phyloP scores from a whole-genome alignment of 23 tunicate genomes.

The Trididemnum miniatum region DNA sequence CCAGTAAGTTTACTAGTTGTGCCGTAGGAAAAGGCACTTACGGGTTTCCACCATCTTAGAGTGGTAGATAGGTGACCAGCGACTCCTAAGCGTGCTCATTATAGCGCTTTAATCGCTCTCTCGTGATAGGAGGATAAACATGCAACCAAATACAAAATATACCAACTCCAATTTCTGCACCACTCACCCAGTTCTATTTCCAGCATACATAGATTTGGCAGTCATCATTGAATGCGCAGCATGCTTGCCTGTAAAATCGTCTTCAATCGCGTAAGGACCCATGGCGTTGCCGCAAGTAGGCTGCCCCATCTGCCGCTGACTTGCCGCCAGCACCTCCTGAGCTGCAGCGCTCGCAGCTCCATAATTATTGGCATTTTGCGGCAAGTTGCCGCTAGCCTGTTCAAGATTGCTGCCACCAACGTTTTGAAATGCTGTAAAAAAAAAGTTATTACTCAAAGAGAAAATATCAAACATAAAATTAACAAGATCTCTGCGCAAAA shows the following conservation, averaged over 20 bases:
- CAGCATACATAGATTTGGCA: conserved; percentile 40
- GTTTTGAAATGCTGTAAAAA: conserved; percentile 14
- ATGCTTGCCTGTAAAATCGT: conserved; percentile 14
- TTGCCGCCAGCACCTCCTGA: conserved; percentile 38
- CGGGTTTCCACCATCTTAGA: too few species aligned
- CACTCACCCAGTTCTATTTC: neutral
- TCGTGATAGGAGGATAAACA: too few species aligned
- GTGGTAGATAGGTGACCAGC: too few species aligned
- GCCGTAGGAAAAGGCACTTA: too few species aligned
- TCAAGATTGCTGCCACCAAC: neutral
- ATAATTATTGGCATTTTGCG: conserved; percentile 15
- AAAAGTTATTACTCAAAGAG: too few species aligned
- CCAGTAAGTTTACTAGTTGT: too few species aligned
- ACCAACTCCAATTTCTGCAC: too few species aligned
- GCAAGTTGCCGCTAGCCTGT: neutral
- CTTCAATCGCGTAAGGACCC: neutral
- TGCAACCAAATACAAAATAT: too few species aligned
- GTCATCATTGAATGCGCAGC: conserved; percentile 21
- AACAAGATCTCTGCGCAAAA: too few species aligned
- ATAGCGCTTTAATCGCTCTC: too few species aligned
- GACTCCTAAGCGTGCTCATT: too few species aligned
- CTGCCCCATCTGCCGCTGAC: conserved; percentile 33
- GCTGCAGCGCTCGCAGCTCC: conserved; percentile 49
- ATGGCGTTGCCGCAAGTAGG: conserved; percentile 3
- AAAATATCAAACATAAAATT: too few species aligned